These are phyloP conservation scores for Steinernema carpocapsae DNA, from an alignment of 2,888 invertebrate genomes.

Conservation along the genomic window DNA sequence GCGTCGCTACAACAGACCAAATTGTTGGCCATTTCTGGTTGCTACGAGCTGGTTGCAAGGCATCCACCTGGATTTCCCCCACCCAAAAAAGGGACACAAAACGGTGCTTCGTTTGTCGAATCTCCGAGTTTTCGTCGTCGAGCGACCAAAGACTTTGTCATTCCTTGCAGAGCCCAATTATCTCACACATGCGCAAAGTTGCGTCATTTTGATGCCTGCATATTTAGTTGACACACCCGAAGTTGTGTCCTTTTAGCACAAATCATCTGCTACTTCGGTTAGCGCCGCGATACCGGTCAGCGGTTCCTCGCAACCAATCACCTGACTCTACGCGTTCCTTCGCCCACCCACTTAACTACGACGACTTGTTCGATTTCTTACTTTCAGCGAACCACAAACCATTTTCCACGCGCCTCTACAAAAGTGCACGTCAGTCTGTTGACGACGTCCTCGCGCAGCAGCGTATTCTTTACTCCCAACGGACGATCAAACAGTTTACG, in stretches of 20 bases:
- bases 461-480: constrained; percentile 4
- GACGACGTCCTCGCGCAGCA: not conserved
- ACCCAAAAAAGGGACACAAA: too few relatives aligned
- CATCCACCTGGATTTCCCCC: not conserved
- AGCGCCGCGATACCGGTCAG: constrained; percentile 22
- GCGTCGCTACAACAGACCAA: not conserved
- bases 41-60: not conserved
- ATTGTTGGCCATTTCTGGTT: not conserved
- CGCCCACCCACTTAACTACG: not conserved
- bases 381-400: not conserved
- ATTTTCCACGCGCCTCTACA: not conserved
- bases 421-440: constrained; percentile 26
- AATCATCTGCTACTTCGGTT: too few relatives aligned
- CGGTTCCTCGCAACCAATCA: constrained; percentile 7
- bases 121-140: too few relatives aligned
- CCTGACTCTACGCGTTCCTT: constrained; percentile 3
- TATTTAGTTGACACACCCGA: too few relatives aligned
- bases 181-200: too few relatives aligned
- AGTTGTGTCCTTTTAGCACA: not conserved
- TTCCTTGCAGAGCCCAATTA: too few relatives aligned
- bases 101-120: too few relatives aligned
- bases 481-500: constrained; percentile 7
- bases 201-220: too few relatives aligned
- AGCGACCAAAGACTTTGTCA: too few relatives aligned
- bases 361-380: not conserved